A percentile compares a stretch with the other conserved stretches of the same genome.
Conservation (phyloP, 1,140 invertebrate species). For the Drosophila jambulina region DNA sequence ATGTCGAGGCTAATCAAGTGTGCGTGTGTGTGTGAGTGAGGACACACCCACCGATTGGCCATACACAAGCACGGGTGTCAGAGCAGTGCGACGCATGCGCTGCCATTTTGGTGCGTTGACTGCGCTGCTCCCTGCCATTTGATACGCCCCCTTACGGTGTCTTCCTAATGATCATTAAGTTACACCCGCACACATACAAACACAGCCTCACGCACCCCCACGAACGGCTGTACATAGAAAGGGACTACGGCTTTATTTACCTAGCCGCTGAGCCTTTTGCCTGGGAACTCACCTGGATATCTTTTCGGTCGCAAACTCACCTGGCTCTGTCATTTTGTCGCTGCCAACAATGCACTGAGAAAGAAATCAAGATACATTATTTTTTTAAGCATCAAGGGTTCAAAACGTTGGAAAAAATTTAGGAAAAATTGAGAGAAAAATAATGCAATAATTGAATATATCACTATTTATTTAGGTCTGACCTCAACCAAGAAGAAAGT, state of each 20-base stretch:
- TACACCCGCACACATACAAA: conserved; percentile 13
- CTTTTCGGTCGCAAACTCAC: conserved; percentile 37
- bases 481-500: no score
- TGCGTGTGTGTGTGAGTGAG: conserved; percentile 14
- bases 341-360: conserved; percentile 35
- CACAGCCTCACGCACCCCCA: background rate
- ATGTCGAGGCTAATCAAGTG: conserved; percentile 78
- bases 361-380: background rate
- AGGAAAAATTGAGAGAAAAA: background rate
- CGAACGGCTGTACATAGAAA: conserved; percentile 30
- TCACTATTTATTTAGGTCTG: background rate
- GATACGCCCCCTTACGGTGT: conserved; percentile 63
- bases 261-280: conserved; percentile 73
- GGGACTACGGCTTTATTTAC: conserved; percentile 64
- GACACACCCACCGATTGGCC: conserved; percentile 67
- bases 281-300: conserved; percentile 41
- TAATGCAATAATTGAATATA: background rate
- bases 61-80: conserved; percentile 69
- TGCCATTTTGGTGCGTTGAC: conserved; percentile 30
- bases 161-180: conserved; percentile 47
- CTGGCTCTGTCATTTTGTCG: conserved; percentile 79
- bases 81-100: conserved; percentile 65
- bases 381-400: no score
- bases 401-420: background rate
- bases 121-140: conserved; percentile 34